Conservation (phyloP, 37 sponge, comb jelly and placozoan species). For the Ianthella basta region DNA sequence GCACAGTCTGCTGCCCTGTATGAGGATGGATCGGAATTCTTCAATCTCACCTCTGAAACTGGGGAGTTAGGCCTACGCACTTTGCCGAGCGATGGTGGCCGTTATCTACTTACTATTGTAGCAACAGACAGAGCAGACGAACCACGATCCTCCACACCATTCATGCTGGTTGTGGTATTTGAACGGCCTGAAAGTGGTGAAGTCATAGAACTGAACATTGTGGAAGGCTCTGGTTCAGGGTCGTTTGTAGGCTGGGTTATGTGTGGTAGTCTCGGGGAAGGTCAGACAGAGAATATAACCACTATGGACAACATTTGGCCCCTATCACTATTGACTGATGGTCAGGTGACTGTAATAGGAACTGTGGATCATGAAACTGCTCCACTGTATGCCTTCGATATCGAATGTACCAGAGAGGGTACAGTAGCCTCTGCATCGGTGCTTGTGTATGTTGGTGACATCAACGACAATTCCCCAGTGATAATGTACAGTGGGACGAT, state of each 20-base stretch:
- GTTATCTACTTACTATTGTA: neutral
- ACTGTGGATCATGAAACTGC: neutral
- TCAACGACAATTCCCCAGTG: neutral
- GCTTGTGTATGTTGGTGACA: neutral
- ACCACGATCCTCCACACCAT: slow-evolving; percentile 1
- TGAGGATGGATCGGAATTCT: neutral
- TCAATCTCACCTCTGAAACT: neutral
- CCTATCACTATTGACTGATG: neutral
- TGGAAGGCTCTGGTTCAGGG: neutral
- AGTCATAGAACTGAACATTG: neutral
- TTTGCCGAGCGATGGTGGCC: neutral
- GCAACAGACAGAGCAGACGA: neutral
- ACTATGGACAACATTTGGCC: neutral
- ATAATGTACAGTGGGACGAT: neutral
- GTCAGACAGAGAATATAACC: neutral
- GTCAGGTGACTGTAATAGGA: neutral
- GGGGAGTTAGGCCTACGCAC: neutral
- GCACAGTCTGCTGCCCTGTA: neutral
- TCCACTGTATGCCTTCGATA: neutral
- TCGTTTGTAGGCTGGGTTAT: neutral
- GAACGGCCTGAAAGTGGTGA: neutral
- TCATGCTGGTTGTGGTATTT: neutral
- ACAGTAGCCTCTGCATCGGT: neutral
- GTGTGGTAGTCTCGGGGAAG: neutral
- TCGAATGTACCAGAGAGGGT: neutral